Conservation (phyloP, 2,888 invertebrate genomes). For the Meloe dianella region DNA sequence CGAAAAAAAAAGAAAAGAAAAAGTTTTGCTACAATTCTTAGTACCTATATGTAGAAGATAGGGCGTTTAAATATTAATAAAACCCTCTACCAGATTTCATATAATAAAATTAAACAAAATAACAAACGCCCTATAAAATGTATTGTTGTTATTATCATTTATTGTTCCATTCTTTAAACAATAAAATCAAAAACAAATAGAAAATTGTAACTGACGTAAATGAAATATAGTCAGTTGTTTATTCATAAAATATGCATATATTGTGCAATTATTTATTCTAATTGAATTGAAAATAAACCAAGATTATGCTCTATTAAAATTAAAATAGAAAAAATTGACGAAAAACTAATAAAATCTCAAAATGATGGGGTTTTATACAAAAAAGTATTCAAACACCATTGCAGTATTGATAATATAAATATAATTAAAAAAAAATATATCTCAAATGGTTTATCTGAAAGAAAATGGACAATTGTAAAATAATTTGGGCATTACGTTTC, state of each 20-base stretch:
- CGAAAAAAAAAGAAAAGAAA: too few species aligned
- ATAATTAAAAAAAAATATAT: too few species aligned
- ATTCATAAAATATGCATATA: not conserved
- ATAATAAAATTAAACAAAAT: too few species aligned
- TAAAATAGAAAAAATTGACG: too few species aligned
- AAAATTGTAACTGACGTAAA: not conserved
- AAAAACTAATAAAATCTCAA: not conserved
- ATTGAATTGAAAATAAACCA: not conserved
- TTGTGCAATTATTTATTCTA: slow-evolving; percentile 5
- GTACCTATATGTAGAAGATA: slow-evolving; percentile 12
- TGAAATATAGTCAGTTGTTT: not conserved
- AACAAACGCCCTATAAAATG: slow-evolving; percentile 7
- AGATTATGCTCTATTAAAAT: slow-evolving; percentile 6
- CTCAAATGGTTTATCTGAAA: slow-evolving; percentile 2
- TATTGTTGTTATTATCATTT: not conserved
- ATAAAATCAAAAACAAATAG: too few species aligned
- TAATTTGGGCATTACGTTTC: not conserved
- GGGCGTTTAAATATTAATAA: not conserved
- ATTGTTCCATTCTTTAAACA: not conserved
- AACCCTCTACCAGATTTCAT: not conserved
- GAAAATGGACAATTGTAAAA: not conserved
- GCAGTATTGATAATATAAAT: slow-evolving; percentile 9
- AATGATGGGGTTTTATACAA: not conserved
- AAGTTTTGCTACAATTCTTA: slow-evolving; percentile 4
- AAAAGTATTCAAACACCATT: slow-evolving; percentile 5